Base-by-base conservation (phyloP, 1,140 invertebrate species). In the Hylaeus anthracinus region DNA sequence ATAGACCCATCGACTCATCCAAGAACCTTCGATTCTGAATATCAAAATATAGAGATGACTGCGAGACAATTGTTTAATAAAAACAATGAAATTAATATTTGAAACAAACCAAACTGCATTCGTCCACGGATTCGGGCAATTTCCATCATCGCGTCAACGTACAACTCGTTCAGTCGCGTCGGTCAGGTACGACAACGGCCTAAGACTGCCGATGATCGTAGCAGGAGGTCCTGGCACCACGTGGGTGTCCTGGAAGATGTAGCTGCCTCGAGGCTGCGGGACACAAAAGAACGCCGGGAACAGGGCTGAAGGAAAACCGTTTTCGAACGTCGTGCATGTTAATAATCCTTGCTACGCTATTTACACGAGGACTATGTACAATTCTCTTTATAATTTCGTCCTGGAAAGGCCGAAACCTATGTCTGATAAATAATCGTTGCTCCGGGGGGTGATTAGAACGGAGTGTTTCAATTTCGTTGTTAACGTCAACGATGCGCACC, bases 291-390 rank as follows among this genome's bases (percentile, higher is more conserved):
- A 45, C 8, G 5, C 15, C 3, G n/a, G 77, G 51, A 39, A 56
- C 14, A 5, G 12, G 61, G 37, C 51, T 43, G 77, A 72, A 85
- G 84, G 84, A 77, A 84, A 84, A 83, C 70, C 55, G 60, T 82
- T 86, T 79, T 53, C 75, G 80, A 72, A 69, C 67, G 69, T 83
- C 76, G 64, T 72, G 79, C 56, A 66, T 80, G 71, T 56, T 74
- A 76, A 86, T 48, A 78, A 69, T 86, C 71, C 83, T 84, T 83
- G 79, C 86, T 89, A 89, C 75, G 73, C 85, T 90, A 90, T 89
- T 88, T 89, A 89, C 88, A 89, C 81, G 73, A 74, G 78, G 65
- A 67, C 73, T 89, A 89, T 89, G 73, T 89, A 89, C 88, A 89
- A 79, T 69, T 81, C 41, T 86, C 51, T 78, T 66, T 70, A 63